phyloP scores from a whole-genome alignment of 2,113 vertebrate species.

The Melanotaenia duboulayi region DNA sequence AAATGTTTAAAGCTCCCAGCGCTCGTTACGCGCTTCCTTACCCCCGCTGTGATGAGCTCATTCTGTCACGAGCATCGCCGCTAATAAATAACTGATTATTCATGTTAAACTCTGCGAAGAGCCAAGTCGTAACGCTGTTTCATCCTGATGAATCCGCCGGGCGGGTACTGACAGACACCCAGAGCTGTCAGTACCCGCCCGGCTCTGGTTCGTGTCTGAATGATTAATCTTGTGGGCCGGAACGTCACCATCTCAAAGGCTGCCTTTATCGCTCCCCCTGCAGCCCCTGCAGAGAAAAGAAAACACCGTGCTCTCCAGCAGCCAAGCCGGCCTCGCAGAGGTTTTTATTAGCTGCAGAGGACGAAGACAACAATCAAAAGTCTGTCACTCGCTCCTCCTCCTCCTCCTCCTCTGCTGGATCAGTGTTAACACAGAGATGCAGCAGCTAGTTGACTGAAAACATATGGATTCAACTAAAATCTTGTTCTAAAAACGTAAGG shows the following conservation, averaged over 20 bases:
- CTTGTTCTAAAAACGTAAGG: too few relatives aligned
- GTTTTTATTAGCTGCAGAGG: background rate
- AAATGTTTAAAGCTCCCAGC: too few relatives aligned
- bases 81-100: slow-evolving; percentile 32
- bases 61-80: too few relatives aligned
- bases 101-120: slow-evolving; percentile 14
- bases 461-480: too few relatives aligned
- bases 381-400: too few relatives aligned
- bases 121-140: slow-evolving; percentile 10
- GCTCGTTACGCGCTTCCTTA: too few relatives aligned
- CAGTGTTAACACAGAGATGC: too few relatives aligned
- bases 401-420: too few relatives aligned
- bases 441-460: too few relatives aligned
- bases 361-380: background rate
- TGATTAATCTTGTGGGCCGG: slow-evolving; percentile 41
- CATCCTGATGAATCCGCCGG: slow-evolving; percentile 36
- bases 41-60: too few relatives aligned
- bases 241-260: slow-evolving; percentile 56
- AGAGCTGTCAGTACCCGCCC: slow-evolving; percentile 15
- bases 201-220: slow-evolving; percentile 46
- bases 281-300: slow-evolving; percentile 45
- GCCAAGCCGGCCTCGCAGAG: background rate
- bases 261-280: slow-evolving; percentile 31
- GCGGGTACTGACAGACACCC: background rate
- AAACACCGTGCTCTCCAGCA: slow-evolving; percentile 46